Base-by-base conservation (phyloP, 2,113 vertebrate species). In the Spheniscus mendiculus region DNA sequence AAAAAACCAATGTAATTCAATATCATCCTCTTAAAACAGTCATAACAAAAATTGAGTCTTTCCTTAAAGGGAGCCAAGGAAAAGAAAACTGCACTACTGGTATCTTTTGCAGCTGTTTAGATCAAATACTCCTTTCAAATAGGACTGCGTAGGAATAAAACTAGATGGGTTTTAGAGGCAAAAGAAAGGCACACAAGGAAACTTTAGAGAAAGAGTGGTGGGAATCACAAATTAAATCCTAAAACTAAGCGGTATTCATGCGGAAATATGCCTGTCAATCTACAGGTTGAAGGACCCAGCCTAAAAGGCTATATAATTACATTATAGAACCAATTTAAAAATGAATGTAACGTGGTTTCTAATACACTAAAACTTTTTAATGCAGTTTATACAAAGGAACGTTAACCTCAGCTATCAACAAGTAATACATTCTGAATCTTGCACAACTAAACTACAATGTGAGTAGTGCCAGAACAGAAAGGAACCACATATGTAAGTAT, bases 41-140 rank as follows among this genome's bases (percentile, higher is more conserved):
- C 94, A 94, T 89, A 97, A 95, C 93, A 96, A 96, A 97, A 96
- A 93, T 7, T 42, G 36, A 96, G 76, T 76, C 66, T 94, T 95
- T 96, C 84, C 84, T 94, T 87, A 96, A 93, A 83, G 49, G 2
- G 8, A 87, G 84, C 73, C 93, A 96, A 97, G 27, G 88, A 93
- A 97, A 94, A 96, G 87, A 95, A 90, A 95, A 78, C 56, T 89
- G 88, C 59, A 81, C 52, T 93, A 76, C 27, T 82, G 45, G 55
- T 85, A 84, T 67, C 81, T 95, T 94, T 94, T 79, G 62, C 90
- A 92, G 69, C 65, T 87, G 81, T 67, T 96, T 91, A 38, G 71
- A 67, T 50, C 55, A 87, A 80, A 81, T 93, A 93, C 47, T 83
- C 42, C 20, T 89, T 83, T 94, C 42, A 90, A 81, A 81, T 32